Conservation (phyloP, 1,140 invertebrate species). For the Ceratina calcarata region DNA sequence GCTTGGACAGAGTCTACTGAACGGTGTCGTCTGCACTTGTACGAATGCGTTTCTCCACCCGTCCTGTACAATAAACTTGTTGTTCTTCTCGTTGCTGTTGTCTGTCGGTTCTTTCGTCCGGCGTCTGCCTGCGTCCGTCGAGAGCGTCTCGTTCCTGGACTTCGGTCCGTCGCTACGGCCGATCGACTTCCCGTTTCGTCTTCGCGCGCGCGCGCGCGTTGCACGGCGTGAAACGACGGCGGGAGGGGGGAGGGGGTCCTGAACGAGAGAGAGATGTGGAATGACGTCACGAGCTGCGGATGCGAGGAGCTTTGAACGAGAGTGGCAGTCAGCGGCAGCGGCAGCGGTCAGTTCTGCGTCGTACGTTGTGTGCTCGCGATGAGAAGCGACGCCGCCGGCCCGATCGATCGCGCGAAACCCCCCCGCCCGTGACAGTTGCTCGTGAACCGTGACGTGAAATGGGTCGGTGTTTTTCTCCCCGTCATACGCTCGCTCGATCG, state of each 20-base stretch:
- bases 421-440: constrained; percentile 60
- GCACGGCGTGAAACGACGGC: no score
- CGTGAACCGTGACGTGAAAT: constrained; percentile 55
- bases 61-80: neutral
- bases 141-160: no score
- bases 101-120: no score
- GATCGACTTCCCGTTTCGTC: no score
- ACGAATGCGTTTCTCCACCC: neutral
- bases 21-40: neutral
- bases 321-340: constrained; percentile 4
- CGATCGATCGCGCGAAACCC: neutral
- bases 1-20: constrained; percentile 73
- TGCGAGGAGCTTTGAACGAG: constrained; percentile 39
- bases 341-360: constrained; percentile 2
- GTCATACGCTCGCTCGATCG: neutral
- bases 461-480: neutral
- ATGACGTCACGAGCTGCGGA: constrained; percentile 39
- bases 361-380: neutral
- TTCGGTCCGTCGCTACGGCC: no score
- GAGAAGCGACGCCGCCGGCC: constrained; percentile 16
- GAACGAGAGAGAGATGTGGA: neutral
- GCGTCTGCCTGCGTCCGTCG: no score
- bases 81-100: neutral
- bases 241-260: no score
- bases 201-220: neutral